Evolutionary conservation across 2,888 invertebrate species (phyloP).

Genomic region (Pteria penguin): DNA sequence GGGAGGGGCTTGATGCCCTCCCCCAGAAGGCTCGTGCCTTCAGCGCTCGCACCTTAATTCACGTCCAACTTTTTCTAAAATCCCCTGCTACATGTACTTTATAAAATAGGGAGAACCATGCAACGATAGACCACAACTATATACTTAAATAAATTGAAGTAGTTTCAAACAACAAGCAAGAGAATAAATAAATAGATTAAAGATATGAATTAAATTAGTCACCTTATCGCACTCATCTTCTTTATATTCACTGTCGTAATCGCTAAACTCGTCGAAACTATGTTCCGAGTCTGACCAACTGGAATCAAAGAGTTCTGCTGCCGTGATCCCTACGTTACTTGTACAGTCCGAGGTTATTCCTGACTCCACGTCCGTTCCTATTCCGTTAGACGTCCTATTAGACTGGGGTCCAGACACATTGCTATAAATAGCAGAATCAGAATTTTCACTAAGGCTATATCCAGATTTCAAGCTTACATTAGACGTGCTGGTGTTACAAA

Average conservation of each 20-base stretch:
- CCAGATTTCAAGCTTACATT: conserved; percentile 28
- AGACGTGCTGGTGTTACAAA: background rate
- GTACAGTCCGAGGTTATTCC: conserved; percentile 19
- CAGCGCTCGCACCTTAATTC: too few relatives aligned
- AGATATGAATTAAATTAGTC: background rate
- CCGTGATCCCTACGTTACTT: conserved; percentile 51
- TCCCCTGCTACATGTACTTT: too few relatives aligned
- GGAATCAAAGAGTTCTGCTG: conserved; percentile 70
- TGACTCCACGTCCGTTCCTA: conserved; percentile 30
- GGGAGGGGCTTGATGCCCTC: too few relatives aligned
- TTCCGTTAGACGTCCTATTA: conserved; percentile 27
- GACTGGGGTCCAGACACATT: background rate
- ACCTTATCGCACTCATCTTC: conserved; percentile 39
- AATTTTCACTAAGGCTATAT: conserved; percentile 7
- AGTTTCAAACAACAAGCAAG: too few relatives aligned
- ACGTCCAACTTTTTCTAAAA: too few relatives aligned
- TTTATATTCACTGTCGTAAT: conserved; percentile 52
- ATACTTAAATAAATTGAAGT: too few relatives aligned
- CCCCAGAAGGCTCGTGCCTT: too few relatives aligned
- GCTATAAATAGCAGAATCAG: background rate
- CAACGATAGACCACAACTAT: too few relatives aligned
- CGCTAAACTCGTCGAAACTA: conserved; percentile 63
- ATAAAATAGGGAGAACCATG: too few relatives aligned
- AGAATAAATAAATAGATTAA: background rate
- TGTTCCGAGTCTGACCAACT: conserved; percentile 73